A percentile compares a stretch with the other conserved stretches of the same genome.
These are phyloP conservation scores for Hemicentrotus pulcherrimus DNA, from an alignment of 35 echinoderm and acorn worm species.

Conservation along the genomic window DNA sequence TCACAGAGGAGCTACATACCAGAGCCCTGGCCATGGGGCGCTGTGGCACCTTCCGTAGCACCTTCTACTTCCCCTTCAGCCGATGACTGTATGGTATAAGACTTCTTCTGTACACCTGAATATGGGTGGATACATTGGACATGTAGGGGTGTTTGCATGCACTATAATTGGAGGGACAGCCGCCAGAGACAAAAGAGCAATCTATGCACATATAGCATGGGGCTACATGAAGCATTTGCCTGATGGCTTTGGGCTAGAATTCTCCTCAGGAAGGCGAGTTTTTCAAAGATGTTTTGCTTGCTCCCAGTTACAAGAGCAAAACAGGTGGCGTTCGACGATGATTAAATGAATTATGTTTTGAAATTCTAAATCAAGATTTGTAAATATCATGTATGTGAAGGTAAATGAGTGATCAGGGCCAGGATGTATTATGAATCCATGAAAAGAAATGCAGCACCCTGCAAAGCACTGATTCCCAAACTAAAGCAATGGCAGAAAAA, in stretches of 20 bases:
- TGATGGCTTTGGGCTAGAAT: not conserved
- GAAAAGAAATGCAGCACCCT: not conserved
- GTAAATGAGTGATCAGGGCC: not conserved
- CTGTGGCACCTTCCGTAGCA: not conserved
- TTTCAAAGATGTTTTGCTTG: not conserved
- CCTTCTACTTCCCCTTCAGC: not conserved
- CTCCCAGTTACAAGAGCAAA: not conserved
- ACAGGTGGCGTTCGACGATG: not conserved
- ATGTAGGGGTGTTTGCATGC: constrained; percentile 46
- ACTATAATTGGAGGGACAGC: constrained; percentile 19
- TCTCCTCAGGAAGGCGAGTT: not conserved
- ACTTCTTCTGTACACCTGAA: constrained; percentile 57
- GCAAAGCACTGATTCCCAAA: not conserved
- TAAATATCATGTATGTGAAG: not conserved
- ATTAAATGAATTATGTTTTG: not conserved
- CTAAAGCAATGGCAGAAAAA: not conserved
- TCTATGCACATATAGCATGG: not conserved
- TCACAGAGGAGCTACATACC: constrained; percentile 25
- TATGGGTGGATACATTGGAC: constrained; percentile 38
- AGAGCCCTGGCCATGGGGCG: not conserved
- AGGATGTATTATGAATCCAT: not conserved
- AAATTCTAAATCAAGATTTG: too few relatives aligned
- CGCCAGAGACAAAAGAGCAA: not conserved
- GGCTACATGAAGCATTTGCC: not conserved
- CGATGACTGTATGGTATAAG: constrained; percentile 55